phyloP scores from a whole-genome alignment of 35 echinoderm and acorn worm genomes.

The Apostichopus parvimensis region DNA sequence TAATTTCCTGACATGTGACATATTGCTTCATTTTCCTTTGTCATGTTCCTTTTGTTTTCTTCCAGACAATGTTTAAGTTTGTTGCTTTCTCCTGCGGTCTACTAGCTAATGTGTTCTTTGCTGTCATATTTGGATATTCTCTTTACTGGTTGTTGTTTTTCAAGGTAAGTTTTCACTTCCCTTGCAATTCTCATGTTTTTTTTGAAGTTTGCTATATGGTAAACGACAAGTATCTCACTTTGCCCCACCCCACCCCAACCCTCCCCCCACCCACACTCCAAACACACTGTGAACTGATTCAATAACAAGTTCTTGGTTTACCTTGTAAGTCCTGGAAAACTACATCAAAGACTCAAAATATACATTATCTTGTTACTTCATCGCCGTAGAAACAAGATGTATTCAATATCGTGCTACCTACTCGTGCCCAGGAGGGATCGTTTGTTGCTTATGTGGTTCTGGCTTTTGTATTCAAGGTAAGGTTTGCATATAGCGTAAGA shows the following conservation, averaged over 20 bases:
- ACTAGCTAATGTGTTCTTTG: conserved; percentile 75
- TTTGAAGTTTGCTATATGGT: too few species aligned
- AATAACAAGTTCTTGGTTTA: background rate
- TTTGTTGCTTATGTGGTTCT: conserved; percentile 66
- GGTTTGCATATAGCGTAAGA: too few species aligned
- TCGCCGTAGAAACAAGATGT: conserved; percentile 76
- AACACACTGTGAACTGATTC: too few species aligned
- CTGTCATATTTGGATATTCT: conserved; percentile 69
- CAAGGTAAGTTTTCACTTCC: conserved; percentile 59
- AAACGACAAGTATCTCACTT: too few species aligned
- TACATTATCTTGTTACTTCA: background rate
- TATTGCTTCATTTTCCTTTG: too few species aligned
- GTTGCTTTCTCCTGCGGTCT: conserved; percentile 68
- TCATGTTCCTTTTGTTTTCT: background rate
- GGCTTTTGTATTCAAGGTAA: conserved; percentile 91
- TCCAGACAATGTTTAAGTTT: conserved; percentile 94
- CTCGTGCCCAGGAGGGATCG: conserved; percentile 38
- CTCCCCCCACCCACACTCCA: too few species aligned
- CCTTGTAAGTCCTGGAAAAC: too few species aligned
- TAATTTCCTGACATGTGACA: too few species aligned
- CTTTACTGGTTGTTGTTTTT: conserved; percentile 89
- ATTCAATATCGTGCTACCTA: conserved; percentile 79
- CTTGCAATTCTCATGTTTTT: too few species aligned
- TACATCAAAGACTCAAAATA: too few species aligned
- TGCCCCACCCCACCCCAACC: too few species aligned